Evolutionary conservation across 30 jellyfish, hydroid and myxozoan species (phyloP).

Genomic region (Sanderia malayensis): DNA sequence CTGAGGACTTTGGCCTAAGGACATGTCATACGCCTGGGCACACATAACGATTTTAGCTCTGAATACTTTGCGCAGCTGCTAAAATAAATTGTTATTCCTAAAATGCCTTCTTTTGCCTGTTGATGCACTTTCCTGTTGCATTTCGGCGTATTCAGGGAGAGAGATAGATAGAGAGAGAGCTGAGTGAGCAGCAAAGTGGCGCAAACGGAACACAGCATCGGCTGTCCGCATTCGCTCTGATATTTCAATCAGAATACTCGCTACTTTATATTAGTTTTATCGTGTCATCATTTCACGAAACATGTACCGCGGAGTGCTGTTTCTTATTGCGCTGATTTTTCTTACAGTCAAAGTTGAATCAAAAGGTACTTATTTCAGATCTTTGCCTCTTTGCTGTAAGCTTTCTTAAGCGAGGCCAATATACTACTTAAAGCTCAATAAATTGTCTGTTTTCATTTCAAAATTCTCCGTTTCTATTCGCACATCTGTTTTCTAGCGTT

Average conservation of each 20-base stretch:
- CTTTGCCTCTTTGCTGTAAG: too few relatives aligned
- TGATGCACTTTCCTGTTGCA: too few relatives aligned
- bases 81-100: not conserved
- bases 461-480: too few relatives aligned
- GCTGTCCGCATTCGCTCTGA: too few relatives aligned
- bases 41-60: not conserved
- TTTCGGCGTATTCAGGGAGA: not conserved
- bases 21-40: slow-evolving; percentile 1
- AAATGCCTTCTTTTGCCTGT: not conserved
- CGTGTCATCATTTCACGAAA: not conserved
- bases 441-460: too few relatives aligned
- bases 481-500: too few relatives aligned
- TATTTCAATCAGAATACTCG: too few relatives aligned
- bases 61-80: not conserved
- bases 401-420: too few relatives aligned
- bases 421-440: too few relatives aligned
- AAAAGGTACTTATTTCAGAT: too few relatives aligned
- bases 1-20: not conserved
- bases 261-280: too few relatives aligned
- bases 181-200: not conserved
- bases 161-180: not conserved
- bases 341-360: not conserved
- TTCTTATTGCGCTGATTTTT: not conserved
- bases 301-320: slow-evolving; percentile 4
- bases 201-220: too few relatives aligned